Base-by-base conservation (phyloP, 2,797 vertebrate genomes). In the Chaunax sp. region DNA sequence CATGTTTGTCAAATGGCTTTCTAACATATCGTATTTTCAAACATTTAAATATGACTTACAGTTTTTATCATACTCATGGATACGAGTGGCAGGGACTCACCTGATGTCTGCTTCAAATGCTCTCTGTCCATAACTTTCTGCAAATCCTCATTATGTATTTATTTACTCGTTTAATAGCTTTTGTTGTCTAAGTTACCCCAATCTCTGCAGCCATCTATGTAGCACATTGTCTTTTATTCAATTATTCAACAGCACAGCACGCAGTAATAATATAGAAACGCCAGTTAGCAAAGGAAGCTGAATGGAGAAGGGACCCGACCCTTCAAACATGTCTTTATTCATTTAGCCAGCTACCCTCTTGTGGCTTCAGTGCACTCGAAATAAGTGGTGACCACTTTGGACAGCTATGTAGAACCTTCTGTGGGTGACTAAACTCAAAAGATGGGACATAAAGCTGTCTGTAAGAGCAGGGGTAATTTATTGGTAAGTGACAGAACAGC, bases 271-370 rank as follows among this genome's bases (percentile, higher is more conserved):
- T 43, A 41, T 56, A 65, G 45, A 33, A 40, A 74, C 55, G 38
- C 41, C 64, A 16, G 75, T 76, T 70, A 85, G 78, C 77, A 69
- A 45, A 77, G 69, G 59, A 82, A 68, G 69, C 84, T 78, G 82
- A 81, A 57, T 59, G 73, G 60, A 82, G 49, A 74, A 85, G 84
- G 81, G 78, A 87, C 75, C 81, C 81, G 61, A 68, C 70, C 37
- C 61, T 77, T 72, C 58, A n/a, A n/a, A 78, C 51, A 81, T 52
- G 51, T 73, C 73, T 72, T 40, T 1, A 55, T 14, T 28, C 0
- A 52, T 61, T 40, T 52, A 45, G 37, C 47, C 51, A 45, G 10
- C 18, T 33, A 14, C 22, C 22, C 43, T 56, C 5, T 46, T 8
- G 33, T n/a, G 2, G 10, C 19, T 44, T 40, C 45, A 11, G 2